A percentile compares a stretch with the other conserved stretches of the same genome.
These are phyloP conservation scores for Trinorchestia longiramus DNA, from an alignment of 1,140 invertebrate species.

Conservation along the genomic window DNA sequence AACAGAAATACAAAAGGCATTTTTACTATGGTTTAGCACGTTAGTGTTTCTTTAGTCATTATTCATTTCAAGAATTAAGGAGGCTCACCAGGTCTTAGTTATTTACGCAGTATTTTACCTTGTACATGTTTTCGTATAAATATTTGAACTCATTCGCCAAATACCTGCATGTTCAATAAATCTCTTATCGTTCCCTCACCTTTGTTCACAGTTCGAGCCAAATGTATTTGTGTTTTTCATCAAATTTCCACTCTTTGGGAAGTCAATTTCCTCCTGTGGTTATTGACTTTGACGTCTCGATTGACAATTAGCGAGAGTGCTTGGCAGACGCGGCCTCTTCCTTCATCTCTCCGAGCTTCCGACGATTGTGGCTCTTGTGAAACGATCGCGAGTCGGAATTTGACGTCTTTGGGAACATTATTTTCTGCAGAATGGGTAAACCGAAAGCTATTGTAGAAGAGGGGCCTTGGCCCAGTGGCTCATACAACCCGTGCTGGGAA, in stretches of 20 bases:
- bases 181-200: background rate
- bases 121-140: background rate
- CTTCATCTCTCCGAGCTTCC: background rate
- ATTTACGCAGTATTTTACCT: too few species aligned
- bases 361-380: background rate
- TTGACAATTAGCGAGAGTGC: background rate
- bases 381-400: background rate
- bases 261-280: background rate
- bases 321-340: background rate
- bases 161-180: background rate
- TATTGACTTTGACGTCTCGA: background rate
- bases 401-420: background rate
- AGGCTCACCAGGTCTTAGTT: too few species aligned
- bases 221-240: background rate
- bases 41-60: background rate
- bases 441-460: slow-evolving; percentile 7
- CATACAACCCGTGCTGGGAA: background rate
- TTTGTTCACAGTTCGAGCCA: background rate
- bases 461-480: background rate
- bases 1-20: background rate
- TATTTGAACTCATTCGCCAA: background rate
- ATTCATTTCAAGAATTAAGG: background rate
- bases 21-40: background rate
- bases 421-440: slow-evolving; percentile 6
- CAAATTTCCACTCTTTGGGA: background rate